Evolutionary conservation across 2,888 invertebrate species (phyloP).

Genomic region (Trichogramma dendrolimi): DNA sequence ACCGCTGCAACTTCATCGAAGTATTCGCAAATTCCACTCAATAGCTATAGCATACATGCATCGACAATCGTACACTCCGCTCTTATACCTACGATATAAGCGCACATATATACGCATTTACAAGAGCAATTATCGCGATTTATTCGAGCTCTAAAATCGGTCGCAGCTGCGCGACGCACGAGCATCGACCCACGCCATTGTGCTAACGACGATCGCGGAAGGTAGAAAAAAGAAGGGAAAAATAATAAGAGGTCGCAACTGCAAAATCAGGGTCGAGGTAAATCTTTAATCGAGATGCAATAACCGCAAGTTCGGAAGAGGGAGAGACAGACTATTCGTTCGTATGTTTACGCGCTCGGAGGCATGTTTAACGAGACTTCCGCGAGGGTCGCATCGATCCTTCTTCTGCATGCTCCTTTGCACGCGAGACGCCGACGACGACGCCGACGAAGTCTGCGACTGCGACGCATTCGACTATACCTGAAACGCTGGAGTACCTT

Average conservation of each 20-base stretch:
- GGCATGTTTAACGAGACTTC: not conserved
- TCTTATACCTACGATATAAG: too few relatives aligned
- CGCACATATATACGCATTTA: slow-evolving; percentile 2
- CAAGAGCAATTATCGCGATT: slow-evolving; percentile 20
- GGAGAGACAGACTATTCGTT: not conserved
- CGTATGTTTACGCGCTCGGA: slow-evolving; percentile 8
- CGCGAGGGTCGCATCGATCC: slow-evolving; percentile 4
- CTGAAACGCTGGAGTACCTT: not conserved
- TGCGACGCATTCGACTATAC: too few relatives aligned
- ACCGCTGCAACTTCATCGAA: not conserved
- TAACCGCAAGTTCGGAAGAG: not conserved
- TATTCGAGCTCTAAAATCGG: slow-evolving; percentile 10
- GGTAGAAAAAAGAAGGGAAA: not conserved
- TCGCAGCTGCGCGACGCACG: not conserved
- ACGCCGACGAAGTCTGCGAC: not conserved
- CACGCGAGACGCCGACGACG: not conserved
- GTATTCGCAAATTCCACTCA: not conserved
- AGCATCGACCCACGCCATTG: slow-evolving; percentile 2
- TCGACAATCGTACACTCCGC: not conserved
- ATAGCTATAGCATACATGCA: not conserved
- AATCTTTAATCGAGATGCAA: slow-evolving; percentile 23
- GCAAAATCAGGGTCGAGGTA: not conserved
- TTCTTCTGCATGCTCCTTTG: slow-evolving; percentile 7
- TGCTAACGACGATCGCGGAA: not conserved
- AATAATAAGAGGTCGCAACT: not conserved